Evolutionary conservation across 2,888 invertebrate species (phyloP), one percentile per base, ranked within the genome.

Genomic region (Agapetus fuscipes): DNA sequence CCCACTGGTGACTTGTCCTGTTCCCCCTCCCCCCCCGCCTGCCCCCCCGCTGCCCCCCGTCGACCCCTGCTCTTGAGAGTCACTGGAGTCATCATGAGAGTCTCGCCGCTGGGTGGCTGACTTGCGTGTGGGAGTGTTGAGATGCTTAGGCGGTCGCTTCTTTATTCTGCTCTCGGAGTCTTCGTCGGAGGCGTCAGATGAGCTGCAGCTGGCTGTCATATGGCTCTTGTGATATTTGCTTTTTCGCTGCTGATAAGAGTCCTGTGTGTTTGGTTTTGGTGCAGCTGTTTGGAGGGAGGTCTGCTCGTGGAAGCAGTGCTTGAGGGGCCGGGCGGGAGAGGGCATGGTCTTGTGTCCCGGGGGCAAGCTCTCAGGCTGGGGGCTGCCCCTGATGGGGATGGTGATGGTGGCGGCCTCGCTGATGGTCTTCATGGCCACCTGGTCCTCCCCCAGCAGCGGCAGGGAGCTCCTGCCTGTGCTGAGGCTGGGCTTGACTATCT

Each of bases 131-230:
- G 57, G 58, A 15, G 76, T 71, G 26, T 69, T 72, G 37, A 66
- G 64, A 38, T 84, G 70, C 55, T 81, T 82, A 46, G 84, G 80
- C 10, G 82, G 80, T 37, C 87, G 73, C 56, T 88, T 86, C 58
- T 88, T 88, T n/a, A n/a, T n/a, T 47, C 85, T 76, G 29, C 77
- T 75, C 56, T 88, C 88, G 35, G 84, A 84, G 56, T 87, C 87
- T 58, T 89, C 88, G 59, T 93, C 93, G 43, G 91, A 91, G 4
- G 94, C 86, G 60, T 95, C 94, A 0, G 93, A 93, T 35, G 91
- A 93, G 52, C 91, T 91, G 57, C 93, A 93, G 36, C 91, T 91
- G 4, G 89, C 86, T n/a, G 82, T 83, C 26, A 82, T 66, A 15
- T 44, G 38, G 9, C 75, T 74, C 56, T 83, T 83, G 50, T 80